Percentiles rank a stretch among this genome's conserved stretches.
These are phyloP conservation scores for Callinectes sapidus DNA, from an alignment of 2,888 invertebrate species.

Conservation along the genomic window DNA sequence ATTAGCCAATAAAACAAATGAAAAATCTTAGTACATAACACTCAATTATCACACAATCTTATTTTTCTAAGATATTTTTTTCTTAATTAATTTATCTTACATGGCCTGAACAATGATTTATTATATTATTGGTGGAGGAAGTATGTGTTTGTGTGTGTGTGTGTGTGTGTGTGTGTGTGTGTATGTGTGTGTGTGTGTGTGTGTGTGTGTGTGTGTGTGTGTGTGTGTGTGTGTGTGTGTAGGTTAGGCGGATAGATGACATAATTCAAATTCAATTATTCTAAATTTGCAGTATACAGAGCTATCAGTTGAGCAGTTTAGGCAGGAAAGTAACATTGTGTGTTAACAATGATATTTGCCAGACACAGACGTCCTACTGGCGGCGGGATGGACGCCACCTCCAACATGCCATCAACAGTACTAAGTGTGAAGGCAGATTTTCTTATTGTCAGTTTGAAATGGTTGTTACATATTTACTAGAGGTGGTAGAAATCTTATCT, in stretches of 20 bases:
- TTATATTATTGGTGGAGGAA: too few species aligned
- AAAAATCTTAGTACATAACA: too few species aligned
- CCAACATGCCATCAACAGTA: neutral
- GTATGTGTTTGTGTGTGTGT: neutral
- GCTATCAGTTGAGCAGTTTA: neutral
- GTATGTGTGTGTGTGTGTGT: neutral
- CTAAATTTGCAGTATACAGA: neutral
- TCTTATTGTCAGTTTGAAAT: neutral
- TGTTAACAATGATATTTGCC: neutral
- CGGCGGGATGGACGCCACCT: neutral
- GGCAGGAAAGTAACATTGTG: neutral
- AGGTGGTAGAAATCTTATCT: neutral
- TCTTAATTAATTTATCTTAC: too few species aligned
- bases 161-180: slow-evolving; percentile 19
- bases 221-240: too few species aligned
- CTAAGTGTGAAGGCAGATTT: neutral
- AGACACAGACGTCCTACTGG: neutral
- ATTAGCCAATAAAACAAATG: too few species aligned
- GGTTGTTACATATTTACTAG: neutral
- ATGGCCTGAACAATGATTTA: too few species aligned
- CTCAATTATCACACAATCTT: too few species aligned
- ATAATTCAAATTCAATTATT: neutral
- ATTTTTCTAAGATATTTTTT: too few species aligned
- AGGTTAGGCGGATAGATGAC: neutral
- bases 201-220: neutral